Percentiles rank a stretch among this genome's conserved stretches.
These are phyloP conservation scores for Platyura marginata DNA, from an alignment of 1,140 invertebrate species.

Conservation along the genomic window DNA sequence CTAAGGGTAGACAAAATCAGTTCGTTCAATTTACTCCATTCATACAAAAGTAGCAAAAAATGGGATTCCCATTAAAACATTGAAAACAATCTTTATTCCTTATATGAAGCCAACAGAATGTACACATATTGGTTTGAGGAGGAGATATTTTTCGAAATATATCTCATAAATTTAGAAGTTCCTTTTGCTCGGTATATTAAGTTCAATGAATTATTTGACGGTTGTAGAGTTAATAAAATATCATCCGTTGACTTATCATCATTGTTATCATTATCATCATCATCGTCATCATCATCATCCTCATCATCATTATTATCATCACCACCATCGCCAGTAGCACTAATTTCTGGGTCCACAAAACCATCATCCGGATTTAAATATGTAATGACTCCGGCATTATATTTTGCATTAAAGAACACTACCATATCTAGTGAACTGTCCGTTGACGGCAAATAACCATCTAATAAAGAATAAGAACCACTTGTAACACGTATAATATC, in stretches of 20 bases:
- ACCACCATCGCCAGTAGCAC: constrained; percentile 8
- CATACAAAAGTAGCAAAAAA: too few species aligned
- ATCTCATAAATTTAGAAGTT: constrained; percentile 40
- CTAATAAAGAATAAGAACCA: constrained; percentile 36
- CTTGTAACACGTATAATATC: constrained; percentile 47
- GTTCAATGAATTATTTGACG: constrained; percentile 40
- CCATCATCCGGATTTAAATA: constrained; percentile 20
- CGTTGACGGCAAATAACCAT: constrained; percentile 19
- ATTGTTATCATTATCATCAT: constrained; percentile 12
- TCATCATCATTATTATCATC: too few species aligned
- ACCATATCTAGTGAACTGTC: constrained; percentile 33
- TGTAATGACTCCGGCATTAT: constrained; percentile 25
- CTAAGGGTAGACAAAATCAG: too few species aligned
- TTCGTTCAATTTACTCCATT: too few species aligned
- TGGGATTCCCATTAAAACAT: too few species aligned
- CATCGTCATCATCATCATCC: neutral
- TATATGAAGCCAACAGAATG: constrained; percentile 22
- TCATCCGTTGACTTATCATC: constrained; percentile 10
- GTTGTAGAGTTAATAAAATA: constrained; percentile 27
- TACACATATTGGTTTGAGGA: constrained; percentile 18
- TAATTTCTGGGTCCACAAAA: neutral
- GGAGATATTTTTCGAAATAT: constrained; percentile 26
- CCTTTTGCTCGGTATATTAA: constrained; percentile 43
- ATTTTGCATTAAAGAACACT: constrained; percentile 31
- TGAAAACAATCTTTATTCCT: too few species aligned